Percentiles rank a stretch among this genome's conserved stretches.
phyloP scores from a whole-genome alignment of 2,113 vertebrate genomes.

The Columba janthina region DNA sequence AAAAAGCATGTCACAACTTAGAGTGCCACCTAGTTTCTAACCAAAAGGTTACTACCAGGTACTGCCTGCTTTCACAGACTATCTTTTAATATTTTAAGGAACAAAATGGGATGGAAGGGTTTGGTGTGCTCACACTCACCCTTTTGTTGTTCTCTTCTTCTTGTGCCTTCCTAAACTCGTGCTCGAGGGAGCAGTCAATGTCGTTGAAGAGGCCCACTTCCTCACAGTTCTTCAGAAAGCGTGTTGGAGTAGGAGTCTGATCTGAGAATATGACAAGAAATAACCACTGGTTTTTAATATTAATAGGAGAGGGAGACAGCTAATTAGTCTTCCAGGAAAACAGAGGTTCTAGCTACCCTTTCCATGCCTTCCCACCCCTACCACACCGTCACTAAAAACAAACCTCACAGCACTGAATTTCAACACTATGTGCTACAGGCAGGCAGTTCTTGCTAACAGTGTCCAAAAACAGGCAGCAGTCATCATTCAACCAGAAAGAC shows the following conservation, averaged over 20 bases:
- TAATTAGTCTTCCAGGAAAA: neutral
- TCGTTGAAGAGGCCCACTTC: slow-evolving; percentile 98
- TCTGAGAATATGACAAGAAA: slow-evolving; percentile 78
- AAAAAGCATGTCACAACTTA: neutral
- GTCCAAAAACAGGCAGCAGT: neutral
- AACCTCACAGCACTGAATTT: neutral
- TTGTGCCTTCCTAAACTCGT: slow-evolving; percentile 96
- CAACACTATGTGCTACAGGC: accelerated
- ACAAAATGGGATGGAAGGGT: neutral
- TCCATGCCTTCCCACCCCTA: neutral
- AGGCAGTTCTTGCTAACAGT: neutral
- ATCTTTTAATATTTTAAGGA: neutral
- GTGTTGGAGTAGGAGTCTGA: slow-evolving; percentile 97
- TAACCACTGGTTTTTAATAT: neutral
- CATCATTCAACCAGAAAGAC: neutral
- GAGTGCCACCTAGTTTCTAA: slow-evolving; percentile 13
- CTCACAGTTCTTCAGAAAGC: slow-evolving; percentile 98
- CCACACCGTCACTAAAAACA: neutral
- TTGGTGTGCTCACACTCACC: slow-evolving; percentile 74
- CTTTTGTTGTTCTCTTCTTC: slow-evolving; percentile 97
- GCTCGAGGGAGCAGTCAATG: slow-evolving; percentile 95
- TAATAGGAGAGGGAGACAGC: neutral
- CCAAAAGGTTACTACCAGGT: neutral
- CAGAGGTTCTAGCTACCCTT: neutral
- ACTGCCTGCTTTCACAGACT: neutral